Conservation (phyloP, 2,888 invertebrate genomes). For the Athetis lepigone region DNA sequence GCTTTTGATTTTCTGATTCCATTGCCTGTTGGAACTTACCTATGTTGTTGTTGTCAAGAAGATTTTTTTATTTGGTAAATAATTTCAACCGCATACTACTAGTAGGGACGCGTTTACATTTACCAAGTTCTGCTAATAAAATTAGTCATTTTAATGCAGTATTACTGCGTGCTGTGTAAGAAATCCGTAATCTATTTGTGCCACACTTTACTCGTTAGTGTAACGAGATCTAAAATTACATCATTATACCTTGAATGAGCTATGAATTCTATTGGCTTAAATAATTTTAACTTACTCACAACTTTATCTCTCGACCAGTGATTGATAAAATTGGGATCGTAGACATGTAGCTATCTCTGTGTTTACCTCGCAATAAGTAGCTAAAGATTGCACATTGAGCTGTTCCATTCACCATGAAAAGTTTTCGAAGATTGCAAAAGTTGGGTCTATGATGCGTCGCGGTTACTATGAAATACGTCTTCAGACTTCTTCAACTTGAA, state of each 20-base stretch:
- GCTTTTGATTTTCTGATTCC: slow-evolving; percentile 35
- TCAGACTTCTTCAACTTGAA: slow-evolving; percentile 61
- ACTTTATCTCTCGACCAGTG: slow-evolving; percentile 37
- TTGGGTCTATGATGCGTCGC: slow-evolving; percentile 64
- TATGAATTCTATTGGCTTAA: slow-evolving; percentile 28
- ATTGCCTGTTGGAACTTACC: slow-evolving; percentile 39
- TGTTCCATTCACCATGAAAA: slow-evolving; percentile 67
- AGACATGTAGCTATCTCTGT: slow-evolving; percentile 41
- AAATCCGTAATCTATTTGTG: slow-evolving; percentile 22
- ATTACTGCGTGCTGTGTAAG: slow-evolving; percentile 26
- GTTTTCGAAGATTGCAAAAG: slow-evolving; percentile 72
- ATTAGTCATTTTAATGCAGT: slow-evolving; percentile 22
- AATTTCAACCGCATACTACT: slow-evolving; percentile 18
- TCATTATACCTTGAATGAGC: slow-evolving; percentile 24
- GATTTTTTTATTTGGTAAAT: slow-evolving; percentile 25
- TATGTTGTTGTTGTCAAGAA: slow-evolving; percentile 30
- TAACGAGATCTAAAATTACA: slow-evolving; percentile 35
- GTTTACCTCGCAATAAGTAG: slow-evolving; percentile 49
- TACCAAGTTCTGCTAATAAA: slow-evolving; percentile 26
- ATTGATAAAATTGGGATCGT: slow-evolving; percentile 49
- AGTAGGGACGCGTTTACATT: slow-evolving; percentile 8
- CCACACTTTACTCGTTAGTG: slow-evolving; percentile 23
- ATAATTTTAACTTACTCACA: slow-evolving; percentile 37
- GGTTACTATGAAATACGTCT: slow-evolving; percentile 59
- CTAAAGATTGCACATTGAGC: slow-evolving; percentile 53